Conservation (phyloP, 2,113 vertebrate genomes). For the Falco punctatus region DNA sequence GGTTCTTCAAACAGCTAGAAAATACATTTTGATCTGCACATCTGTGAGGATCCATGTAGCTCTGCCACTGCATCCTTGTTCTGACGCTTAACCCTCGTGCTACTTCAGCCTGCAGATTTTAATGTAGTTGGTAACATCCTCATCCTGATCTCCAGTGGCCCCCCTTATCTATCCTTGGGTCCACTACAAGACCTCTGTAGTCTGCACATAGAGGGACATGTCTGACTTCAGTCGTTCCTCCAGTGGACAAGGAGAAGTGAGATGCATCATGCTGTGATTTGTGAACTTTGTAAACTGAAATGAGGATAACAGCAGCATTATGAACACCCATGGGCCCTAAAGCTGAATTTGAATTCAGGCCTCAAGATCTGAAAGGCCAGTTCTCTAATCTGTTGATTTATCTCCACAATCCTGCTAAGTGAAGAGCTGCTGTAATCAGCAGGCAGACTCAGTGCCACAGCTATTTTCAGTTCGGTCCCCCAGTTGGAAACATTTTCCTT, state of each 20-base stretch:
- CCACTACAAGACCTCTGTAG: not conserved
- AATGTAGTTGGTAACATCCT: not conserved
- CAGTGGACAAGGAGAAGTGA: not conserved
- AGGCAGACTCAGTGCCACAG: constrained; percentile 7
- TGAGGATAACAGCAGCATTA: not conserved
- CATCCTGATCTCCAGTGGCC: not conserved
- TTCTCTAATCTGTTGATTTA: not conserved
- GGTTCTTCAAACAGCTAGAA: not conserved
- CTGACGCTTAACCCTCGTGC: not conserved
- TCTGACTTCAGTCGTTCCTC: not conserved
- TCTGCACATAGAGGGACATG: not conserved
- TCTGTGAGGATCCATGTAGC: not conserved
- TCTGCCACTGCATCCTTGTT: not conserved
- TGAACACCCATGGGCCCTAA: not conserved
- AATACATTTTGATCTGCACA: not conserved
- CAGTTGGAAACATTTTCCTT: constrained; percentile 7
- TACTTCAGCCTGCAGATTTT: not conserved
- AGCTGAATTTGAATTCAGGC: not conserved
- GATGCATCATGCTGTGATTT: not conserved
- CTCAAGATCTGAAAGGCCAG: not conserved
- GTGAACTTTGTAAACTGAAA: not conserved
- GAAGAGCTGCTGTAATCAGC: constrained; percentile 34
- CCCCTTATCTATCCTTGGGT: rapidly evolving
- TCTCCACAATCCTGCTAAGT: not conserved
- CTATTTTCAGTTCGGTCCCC: constrained; percentile 46